Base-by-base conservation (phyloP, 2,797 vertebrate genomes). In the Aphelocoma californica region DNA sequence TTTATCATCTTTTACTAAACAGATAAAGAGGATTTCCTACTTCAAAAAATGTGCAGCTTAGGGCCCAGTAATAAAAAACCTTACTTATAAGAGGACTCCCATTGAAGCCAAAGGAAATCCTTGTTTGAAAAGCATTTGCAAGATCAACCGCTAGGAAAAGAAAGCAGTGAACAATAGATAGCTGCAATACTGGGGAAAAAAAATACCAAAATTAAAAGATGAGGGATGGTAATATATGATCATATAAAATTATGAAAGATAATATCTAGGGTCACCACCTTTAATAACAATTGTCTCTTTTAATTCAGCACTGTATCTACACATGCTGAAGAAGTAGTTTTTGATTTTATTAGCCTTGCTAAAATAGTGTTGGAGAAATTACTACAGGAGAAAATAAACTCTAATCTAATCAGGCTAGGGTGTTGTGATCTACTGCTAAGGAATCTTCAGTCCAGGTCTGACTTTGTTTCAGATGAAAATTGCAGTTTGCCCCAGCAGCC, bases 21-120 rank as follows among this genome's bases (percentile, higher is more conserved):
- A 89, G 84, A 87, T 81, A 81, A 91, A 93, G 45, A 82, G 81
- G 67, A 74, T 88, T 91, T 94, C 58, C 86, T 92, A 56, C 75
- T 92, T 94, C 28, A 92, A 86, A 82, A 92, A 89, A 82, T 53
- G 54, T 40, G 16, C 69, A 74, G 36, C 7, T 70, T 72, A 90
- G 62, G 51, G 66, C 21, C 21, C 29, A 75, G 26, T 72, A 47
- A 45, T 69, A 86, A 82, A 50, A 4, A 2, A 13, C 3, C 14
- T 61, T 67, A 19, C 40, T 88, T 78, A 23, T 12, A 74, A 45
- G 54, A 86, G 10, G 32, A 47, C 12, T 94, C 11, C 4, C 11
- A 13, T 14, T 72, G 75, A 92, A 92, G 31, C n/a, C 31, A 88
- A 53, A 44, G n/a, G 66, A 90, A 92, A 50, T 79, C 19, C 61